Percentiles rank a stretch among this genome's conserved stretches.
Evolutionary conservation across 2,113 vertebrate genomes (phyloP).

Genomic region (Laterallus jamaicensis): DNA sequence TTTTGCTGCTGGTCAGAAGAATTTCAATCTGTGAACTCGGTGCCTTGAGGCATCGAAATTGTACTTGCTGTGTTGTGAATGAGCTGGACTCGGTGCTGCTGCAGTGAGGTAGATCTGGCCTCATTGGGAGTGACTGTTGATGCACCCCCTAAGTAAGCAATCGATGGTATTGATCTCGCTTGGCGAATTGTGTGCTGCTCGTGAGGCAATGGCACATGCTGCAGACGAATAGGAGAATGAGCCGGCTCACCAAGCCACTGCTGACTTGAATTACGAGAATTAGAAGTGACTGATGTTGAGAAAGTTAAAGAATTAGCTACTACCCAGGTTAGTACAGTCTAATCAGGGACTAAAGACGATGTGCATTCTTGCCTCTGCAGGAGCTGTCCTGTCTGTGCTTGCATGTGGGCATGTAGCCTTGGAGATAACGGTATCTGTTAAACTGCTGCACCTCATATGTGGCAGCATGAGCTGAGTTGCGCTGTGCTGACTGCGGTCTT

Average conservation of each 20-base stretch:
- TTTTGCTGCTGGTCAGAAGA: background rate
- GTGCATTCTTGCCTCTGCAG: background rate
- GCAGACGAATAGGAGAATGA: background rate
- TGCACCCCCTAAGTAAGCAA: conserved; percentile 30
- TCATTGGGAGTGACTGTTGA: conserved; percentile 24
- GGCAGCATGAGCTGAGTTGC: background rate
- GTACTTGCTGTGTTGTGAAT: background rate
- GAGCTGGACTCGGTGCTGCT: background rate
- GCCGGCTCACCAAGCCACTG: background rate
- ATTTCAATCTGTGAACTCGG: background rate
- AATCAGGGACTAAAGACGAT: background rate
- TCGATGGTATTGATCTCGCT: conserved; percentile 29
- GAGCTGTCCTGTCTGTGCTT: background rate
- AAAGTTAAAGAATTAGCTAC: background rate
- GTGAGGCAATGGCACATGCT: background rate
- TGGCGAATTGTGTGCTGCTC: background rate
- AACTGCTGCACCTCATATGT: background rate
- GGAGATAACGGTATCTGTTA: background rate
- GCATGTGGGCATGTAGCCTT: background rate
- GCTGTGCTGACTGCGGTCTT: background rate
- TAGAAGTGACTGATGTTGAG: background rate
- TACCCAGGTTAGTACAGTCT: background rate
- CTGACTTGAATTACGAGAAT: background rate
- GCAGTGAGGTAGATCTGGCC: background rate
- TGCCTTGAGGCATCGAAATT: background rate